Base-by-base conservation (phyloP, 2,113 vertebrate genomes). In the Tringa solitaria region DNA sequence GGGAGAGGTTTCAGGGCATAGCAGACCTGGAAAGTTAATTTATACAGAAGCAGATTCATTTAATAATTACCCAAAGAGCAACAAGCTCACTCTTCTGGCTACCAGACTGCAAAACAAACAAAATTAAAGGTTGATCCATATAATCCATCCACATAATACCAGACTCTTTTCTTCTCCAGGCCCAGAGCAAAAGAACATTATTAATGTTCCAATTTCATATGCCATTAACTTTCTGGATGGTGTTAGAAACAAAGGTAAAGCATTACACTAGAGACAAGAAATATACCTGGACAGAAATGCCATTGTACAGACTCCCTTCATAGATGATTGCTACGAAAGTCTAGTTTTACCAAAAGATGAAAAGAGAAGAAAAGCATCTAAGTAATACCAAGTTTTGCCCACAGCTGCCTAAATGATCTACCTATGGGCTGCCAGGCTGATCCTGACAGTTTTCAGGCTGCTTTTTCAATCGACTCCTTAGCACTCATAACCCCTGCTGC, bases 21-120 rank as follows among this genome's bases (percentile, higher is more conserved):
- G n/a, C 12, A 80, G 63, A 69, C 21, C 20, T 60, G 22, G 48
- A 79, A 94, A 73, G 8, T 37, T 17, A 16, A 60, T 93, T 90
- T 89, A 60, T 74, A 75, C 23, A 78, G 43, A 77, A 88, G 45
- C 39, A 93, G 56, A 89, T 60, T 77, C 0, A 95, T 81, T 87
- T 89, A 86, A 65, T 89, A 95, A 94, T 90, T 84, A 96, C 26
- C 30, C 22, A 81, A 63, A 81, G 48, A 60, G 35, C 90, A 94
- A 84, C 21, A 94, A 84, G 48, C 8, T 82, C 56, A 12, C 15
- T 82, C 37, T 68, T 87, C 70, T 82, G 65, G 39, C 43, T 89
- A 90, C 33, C 51, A 89, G 65, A 75, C 37, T 53, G 45, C 39
- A 87, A 84, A 90, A 0, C 16, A 89, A 88, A 85, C 33, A 69